Evolutionary conservation across 2,797 vertebrate species (phyloP), one percentile per base, ranked within the genome.

Genomic region (Anas acuta): DNA sequence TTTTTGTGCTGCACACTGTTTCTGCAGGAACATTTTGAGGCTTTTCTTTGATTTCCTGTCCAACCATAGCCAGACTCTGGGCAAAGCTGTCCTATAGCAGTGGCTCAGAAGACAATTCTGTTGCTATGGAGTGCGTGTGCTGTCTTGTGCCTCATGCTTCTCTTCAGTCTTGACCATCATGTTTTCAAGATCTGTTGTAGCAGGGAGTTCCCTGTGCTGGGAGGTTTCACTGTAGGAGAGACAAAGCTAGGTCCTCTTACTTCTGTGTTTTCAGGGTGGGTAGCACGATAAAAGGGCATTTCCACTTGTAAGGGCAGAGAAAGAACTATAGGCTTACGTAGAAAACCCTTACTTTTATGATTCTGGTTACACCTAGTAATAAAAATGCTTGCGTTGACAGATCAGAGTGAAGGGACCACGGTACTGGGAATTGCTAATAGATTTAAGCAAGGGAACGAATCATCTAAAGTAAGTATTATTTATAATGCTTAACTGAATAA

Each of bases 391-490:
- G 9, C 67, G 1, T 97, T 97, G 94, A 56, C 97, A 99, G 99
- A 98, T 99, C 89, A 99, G 98, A 97, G 99, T 99, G 70, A 99
- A 99, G 97, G 99, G 99, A 10, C 99, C 99, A 7, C 98, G 99
- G 32, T 99, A 99, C 97, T 99, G 99, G 99, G 99, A 99, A 89
- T 98, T 99, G 57, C 97, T 98, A 11, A 98, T 99, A 53, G 99
- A 99, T 94, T 97, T 99, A 92, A 99, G 98, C 97, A 99, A 98
- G 97, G 99, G 99, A 97, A 98, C 98, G 0, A 98, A 98, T 60
- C 99, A 99, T 96, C 97, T 99, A 32, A 98, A 99, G 99, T 99
- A 97, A 98, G 99, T 98, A 84, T 94, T 83, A 76, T 81, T 79
- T 62, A 14, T 69, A 58, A 61, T 49, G 23, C 67, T 47, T 62